A percentile compares a stretch with the other conserved stretches of the same genome.
Evolutionary conservation across 2,113 vertebrate species (phyloP).

Genomic region (Poecilia latipinna): DNA sequence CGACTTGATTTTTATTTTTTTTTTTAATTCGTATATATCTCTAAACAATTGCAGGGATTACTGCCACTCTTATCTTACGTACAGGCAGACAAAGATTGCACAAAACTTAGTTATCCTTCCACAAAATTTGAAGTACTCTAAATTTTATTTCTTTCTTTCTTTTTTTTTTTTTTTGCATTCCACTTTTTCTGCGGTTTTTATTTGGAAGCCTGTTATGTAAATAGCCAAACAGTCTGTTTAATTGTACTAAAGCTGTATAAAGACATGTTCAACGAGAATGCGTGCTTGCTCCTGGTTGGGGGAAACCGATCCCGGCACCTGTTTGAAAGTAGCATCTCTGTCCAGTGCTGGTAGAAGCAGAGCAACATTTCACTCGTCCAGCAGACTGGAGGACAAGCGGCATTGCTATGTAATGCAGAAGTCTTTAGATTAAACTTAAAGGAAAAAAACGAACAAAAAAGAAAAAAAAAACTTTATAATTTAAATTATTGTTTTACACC

Average conservation of each 20-base stretch:
- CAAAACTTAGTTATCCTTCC: constrained; percentile 82
- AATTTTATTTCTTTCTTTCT: constrained; percentile 79
- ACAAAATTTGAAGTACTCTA: constrained; percentile 79
- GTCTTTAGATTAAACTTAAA: constrained; percentile 21
- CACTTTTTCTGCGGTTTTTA: constrained; percentile 73
- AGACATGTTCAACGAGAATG: constrained; percentile 68
- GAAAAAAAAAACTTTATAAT: constrained; percentile 37
- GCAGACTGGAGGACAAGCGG: constrained; percentile 24
- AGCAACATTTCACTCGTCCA: constrained; percentile 60
- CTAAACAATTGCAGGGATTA: constrained; percentile 90
- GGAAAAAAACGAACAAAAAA: too few relatives aligned
- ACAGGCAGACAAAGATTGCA: constrained; percentile 93
- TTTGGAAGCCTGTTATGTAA: constrained; percentile 77
- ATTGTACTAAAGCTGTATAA: constrained; percentile 80
- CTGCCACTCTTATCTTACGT: constrained; percentile 86
- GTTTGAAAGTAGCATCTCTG: constrained; percentile 56
- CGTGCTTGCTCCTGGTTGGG: constrained; percentile 54
- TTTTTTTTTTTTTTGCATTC: constrained; percentile 86
- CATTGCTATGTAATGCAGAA: constrained; percentile 51
- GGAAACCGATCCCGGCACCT: constrained; percentile 38
- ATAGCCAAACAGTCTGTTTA: constrained; percentile 76
- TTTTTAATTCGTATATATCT: constrained; percentile 64
- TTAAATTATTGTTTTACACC: constrained; percentile 61
- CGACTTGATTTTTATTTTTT: constrained; percentile 57
- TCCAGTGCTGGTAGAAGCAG: constrained; percentile 50